A percentile compares a stretch with the other conserved stretches of the same genome.
Evolutionary conservation across 2,888 invertebrate genomes (phyloP).

Genomic region (Mythimna impura): DNA sequence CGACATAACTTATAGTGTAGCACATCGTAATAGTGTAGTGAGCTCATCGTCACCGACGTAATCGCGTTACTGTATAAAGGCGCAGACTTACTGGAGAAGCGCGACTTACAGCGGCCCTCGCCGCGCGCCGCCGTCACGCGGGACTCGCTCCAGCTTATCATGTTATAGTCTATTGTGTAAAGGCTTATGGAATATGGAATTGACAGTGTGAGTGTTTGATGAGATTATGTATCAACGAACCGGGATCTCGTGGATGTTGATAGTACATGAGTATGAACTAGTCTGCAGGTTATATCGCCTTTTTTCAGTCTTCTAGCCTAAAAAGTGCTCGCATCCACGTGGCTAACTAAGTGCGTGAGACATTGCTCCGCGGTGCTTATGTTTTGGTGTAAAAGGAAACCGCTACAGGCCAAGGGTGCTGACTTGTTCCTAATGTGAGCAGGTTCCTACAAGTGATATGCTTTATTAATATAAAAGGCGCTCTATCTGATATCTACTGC

Average conservation of each 20-base stretch:
- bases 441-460: not conserved
- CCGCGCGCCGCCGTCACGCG: not conserved
- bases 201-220: slow-evolving; percentile 14
- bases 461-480: slow-evolving; percentile 43
- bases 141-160: slow-evolving; percentile 15
- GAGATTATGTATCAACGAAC: slow-evolving; percentile 6
- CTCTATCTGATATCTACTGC: slow-evolving; percentile 27
- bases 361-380: not conserved
- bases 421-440: not conserved
- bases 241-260: slow-evolving; percentile 6
- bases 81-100: slow-evolving; percentile 7
- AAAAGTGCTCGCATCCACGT: not conserved
- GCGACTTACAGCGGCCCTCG: not conserved
- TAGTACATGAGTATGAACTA: not conserved
- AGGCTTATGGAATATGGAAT: slow-evolving; percentile 16
- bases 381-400: not conserved
- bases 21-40: not conserved
- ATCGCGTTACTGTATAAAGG: slow-evolving; percentile 27
- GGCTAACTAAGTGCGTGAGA: not conserved
- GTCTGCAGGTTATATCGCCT: not conserved
- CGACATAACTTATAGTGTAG: slow-evolving; percentile 13
- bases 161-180: slow-evolving; percentile 19
- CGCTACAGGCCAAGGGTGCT: too few species aligned
- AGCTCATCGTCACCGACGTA: slow-evolving; percentile 27
- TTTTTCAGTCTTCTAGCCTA: not conserved